Base-by-base conservation (phyloP, 2,888 invertebrate genomes). In the Tenthredo distinguenda region DNA sequence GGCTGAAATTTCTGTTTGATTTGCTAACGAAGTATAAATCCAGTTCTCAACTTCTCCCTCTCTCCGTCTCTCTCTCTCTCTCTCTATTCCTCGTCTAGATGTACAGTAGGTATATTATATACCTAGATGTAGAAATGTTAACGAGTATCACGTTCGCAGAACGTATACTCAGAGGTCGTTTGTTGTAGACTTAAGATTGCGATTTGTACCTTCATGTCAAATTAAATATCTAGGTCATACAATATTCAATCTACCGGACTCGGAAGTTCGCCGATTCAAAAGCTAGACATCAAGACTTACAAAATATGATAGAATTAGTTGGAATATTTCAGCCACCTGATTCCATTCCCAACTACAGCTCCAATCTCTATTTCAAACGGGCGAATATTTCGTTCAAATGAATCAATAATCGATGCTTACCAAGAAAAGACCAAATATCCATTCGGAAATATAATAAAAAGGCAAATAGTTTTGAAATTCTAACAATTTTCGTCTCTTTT, bases 1-100 rank as follows among this genome's bases (percentile, higher is more conserved):
- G 21, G 43, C 74, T 40, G 15, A 40, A 26, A 74, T 74, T 43
- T 74, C 47, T 74, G 74, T 74, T 74, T 43, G 40, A 74, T 74
- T 74, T 43, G 10, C 74, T 26, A 74, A 74, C 74, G n/a, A 74
- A 43, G 74, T 43, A 74, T 40, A 26, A 74, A 40, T 40, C 43
- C 18, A 43, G 43, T 26, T 26, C n/a, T 47, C 43, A 74, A 74
- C 74, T 74, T 47, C 74, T 43, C 40, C 55, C 43, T 10, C 1
- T 37, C 37, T 37, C n/a, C n/a, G n/a, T n/a, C 2, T 47, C 47
- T 3, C 47, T 47, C 12, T 47, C 4, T 47, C 47, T 43, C 47
- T 47, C 12, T 12, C 43, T 15, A 15, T 12, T 47, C 12, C 15
- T 47, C 47, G 15, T 47, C 47, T 47, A 4, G 15, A 4, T 47